Conservation (phyloP, 92 coral and sea anemone species). For the Galaxea fascicularis region DNA sequence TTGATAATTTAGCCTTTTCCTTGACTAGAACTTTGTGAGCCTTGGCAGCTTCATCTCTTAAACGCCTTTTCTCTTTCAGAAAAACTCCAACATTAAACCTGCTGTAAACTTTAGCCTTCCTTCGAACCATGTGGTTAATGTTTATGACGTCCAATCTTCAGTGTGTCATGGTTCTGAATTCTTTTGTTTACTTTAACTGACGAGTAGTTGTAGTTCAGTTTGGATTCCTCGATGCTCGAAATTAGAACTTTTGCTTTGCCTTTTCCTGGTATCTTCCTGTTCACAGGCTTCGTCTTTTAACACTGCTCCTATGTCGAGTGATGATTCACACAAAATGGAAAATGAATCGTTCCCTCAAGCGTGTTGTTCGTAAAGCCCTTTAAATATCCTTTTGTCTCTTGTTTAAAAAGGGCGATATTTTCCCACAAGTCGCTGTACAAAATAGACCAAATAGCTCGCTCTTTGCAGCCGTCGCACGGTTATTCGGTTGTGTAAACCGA, state of each 20-base stretch:
- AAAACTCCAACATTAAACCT: constrained; percentile 53
- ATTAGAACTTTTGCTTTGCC: constrained; percentile 13
- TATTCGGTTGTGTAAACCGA: too few relatives aligned
- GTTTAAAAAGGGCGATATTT: too few relatives aligned
- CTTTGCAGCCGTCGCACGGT: too few relatives aligned
- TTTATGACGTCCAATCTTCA: constrained; percentile 26
- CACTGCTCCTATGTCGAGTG: constrained; percentile 8
- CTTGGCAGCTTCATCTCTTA: constrained; percentile 52
- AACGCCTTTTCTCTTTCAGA: constrained; percentile 55
- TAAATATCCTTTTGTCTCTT: too few relatives aligned
- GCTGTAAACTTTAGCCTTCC: constrained; percentile 63
- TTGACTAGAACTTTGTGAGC: constrained; percentile 41
- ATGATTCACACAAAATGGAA: constrained; percentile 3
- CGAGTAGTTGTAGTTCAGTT: neutral
- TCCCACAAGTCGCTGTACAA: too few relatives aligned
- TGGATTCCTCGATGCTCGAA: neutral
- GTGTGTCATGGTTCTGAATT: neutral
- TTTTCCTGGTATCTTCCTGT: constrained; percentile 13
- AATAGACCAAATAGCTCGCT: too few relatives aligned
- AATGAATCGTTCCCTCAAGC: neutral
- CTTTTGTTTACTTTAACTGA: neutral
- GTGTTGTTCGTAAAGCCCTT: too few relatives aligned
- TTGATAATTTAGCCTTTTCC: constrained; percentile 45
- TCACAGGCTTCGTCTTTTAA: constrained; percentile 7
- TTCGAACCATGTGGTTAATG: constrained; percentile 28